Percentiles rank a stretch among this genome's conserved stretches.
These are phyloP conservation scores for Centropus bengalensis DNA, from an alignment of 2,113 vertebrate species.

Conservation along the genomic window DNA sequence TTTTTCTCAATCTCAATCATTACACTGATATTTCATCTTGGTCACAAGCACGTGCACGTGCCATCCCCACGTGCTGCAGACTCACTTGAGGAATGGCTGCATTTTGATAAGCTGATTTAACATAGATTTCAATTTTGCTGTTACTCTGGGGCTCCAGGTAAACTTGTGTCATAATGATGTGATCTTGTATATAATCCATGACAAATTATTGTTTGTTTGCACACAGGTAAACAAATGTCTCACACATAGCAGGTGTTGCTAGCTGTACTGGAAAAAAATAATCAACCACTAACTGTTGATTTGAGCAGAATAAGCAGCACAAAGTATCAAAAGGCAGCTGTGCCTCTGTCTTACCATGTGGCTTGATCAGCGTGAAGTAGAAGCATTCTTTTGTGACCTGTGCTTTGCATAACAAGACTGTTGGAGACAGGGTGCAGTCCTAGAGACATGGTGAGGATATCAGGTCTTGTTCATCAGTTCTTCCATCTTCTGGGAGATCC, in stretches of 20 bases:
- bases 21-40: neutral
- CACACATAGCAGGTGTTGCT: neutral
- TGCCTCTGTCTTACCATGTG: neutral
- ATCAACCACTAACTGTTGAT: neutral
- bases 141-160: neutral
- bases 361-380: neutral
- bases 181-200: neutral
- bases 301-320: neutral
- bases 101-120: neutral
- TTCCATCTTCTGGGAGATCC: slow-evolving; percentile 22
- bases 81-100: neutral
- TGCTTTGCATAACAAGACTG: neutral
- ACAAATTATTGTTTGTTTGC: neutral
- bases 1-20: neutral
- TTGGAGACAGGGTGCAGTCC: neutral
- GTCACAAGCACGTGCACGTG: neutral
- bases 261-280: neutral
- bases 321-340: neutral
- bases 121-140: neutral
- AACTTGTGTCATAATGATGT: neutral
- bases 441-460: neutral
- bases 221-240: neutral
- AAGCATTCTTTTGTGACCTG: neutral
- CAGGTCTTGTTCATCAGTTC: neutral
- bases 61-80: neutral